Evolutionary conservation across 2,888 invertebrate species (phyloP).

Genomic region (Mythimna vitellina): DNA sequence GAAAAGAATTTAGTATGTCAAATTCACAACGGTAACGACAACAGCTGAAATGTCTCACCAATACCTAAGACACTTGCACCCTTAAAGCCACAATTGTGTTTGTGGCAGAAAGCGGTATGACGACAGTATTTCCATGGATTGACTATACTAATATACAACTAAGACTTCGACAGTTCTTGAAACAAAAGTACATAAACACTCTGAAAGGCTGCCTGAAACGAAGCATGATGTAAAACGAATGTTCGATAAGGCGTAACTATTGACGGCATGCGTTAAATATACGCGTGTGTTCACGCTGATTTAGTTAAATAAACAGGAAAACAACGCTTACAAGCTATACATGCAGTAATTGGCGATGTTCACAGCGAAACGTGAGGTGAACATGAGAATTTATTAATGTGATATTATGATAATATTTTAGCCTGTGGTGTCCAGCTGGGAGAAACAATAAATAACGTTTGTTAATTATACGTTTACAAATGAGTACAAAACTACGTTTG

Average conservation of each 20-base stretch:
- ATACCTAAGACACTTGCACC: background rate
- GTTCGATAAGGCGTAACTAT: conserved; percentile 25
- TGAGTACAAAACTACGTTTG: conserved; percentile 2
- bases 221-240: conserved; percentile 33
- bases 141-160: background rate
- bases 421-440: conserved; percentile 23
- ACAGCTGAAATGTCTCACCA: background rate
- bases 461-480: conserved; percentile 10
- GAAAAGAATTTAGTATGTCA: background rate
- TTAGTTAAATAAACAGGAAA: conserved; percentile 64
- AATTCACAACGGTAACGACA: background rate
- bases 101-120: background rate
- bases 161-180: background rate
- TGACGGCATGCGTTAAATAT: conserved; percentile 26
- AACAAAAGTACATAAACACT: background rate
- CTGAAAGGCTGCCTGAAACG: conserved; percentile 19
- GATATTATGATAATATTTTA: conserved; percentile 16
- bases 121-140: background rate
- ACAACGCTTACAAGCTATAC: conserved; percentile 36
- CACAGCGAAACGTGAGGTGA: conserved; percentile 14
- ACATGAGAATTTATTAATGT: conserved; percentile 22
- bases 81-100: background rate
- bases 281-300: conserved; percentile 21
- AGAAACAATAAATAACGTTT: conserved; percentile 4
- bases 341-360: conserved; percentile 32